Evolutionary conservation across 2,797 vertebrate genomes (phyloP), one percentile per base, ranked within the genome.

Genomic region (Macrochelys suwanniensis): DNA sequence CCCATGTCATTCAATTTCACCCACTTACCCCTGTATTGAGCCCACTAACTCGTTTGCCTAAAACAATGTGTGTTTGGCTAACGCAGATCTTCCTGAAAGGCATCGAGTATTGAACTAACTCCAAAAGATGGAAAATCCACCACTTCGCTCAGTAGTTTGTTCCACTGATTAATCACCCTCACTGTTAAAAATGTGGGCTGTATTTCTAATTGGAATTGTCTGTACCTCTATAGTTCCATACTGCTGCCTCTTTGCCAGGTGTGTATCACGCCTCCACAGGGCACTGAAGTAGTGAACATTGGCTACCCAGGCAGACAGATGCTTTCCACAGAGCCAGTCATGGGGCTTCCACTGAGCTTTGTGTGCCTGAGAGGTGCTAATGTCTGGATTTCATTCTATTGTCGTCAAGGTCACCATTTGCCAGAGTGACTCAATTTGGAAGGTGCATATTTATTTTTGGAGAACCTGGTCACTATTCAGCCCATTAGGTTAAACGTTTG

Each of bases 161-260:
- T 68, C n/a, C 7, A n/a, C 2, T 10, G 7, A 15, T 61, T 15
- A 33, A 61, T 33, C 59, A 61, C 31, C 28, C 31, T 61, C 59
- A 61, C 12, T 33, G 61, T n/a, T n/a, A 65, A 65, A n/a, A 65
- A n/a, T 10, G 16, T 17, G 31, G 33, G 16, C 61, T 37, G 33
- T n/a, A 37, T 68, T 68, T 68, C 33, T 21, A 1, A 0, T n/a
- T 45, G n/a, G 61, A 37, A 42, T 59, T 47, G 31, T 54, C 17
- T 3, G 17, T 0, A 1, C 1, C 7, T 12, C 6, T 0, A 3
- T 51, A 45, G 45, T 26, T 45, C 71, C 11, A 45, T 13, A 76
- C 23, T 4, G 7, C 71, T 25, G 11, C 25, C 23, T 77, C 11
- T 26, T 45, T 71, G 25, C 45, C 25, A 25, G 45, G 17, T 49